A percentile compares a stretch with the other conserved stretches of the same genome.
Evolutionary conservation across 2,888 invertebrate species (phyloP).

Genomic region (Margaritifera margaritifera): DNA sequence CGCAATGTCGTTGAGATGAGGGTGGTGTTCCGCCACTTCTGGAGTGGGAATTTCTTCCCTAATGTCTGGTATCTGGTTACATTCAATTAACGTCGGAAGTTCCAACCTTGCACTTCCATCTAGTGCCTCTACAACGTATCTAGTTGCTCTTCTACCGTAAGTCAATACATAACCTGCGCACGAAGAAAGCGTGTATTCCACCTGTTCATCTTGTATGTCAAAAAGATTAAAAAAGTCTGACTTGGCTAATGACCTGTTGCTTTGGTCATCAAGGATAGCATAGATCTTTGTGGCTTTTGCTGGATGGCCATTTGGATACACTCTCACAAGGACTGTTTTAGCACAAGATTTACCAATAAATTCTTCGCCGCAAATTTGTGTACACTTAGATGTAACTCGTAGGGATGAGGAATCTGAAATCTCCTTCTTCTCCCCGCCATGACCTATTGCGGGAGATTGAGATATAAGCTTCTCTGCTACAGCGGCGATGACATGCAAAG

Average conservation of each 20-base stretch:
- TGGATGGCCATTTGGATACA: no score
- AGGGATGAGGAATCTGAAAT: neutral
- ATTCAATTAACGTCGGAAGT: conserved; percentile 7
- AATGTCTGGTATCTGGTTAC: conserved; percentile 1
- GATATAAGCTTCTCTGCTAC: neutral
- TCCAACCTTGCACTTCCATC: neutral
- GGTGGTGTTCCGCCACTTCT: conserved; percentile 5
- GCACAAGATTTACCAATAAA: no score
- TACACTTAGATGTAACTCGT: conserved; percentile 11
- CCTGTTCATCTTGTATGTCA: no score
- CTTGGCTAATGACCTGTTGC: no score
- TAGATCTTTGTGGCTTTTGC: no score
- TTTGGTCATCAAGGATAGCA: no score
- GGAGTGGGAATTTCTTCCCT: conserved; percentile 14
- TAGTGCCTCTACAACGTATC: conserved; percentile 11
- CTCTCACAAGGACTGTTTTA: no score
- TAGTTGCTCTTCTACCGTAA: conserved; percentile 17
- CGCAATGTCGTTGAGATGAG: conserved; percentile 4
- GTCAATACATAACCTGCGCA: neutral
- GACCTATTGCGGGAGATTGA: neutral
- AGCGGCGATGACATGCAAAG: conserved; percentile 7
- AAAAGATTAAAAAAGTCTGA: no score
- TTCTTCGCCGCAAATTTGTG: conserved; percentile 13
- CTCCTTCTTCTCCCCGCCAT: conserved; percentile 17
- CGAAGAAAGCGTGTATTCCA: no score